Evolutionary conservation across 2,888 invertebrate genomes (phyloP).

Genomic region (Palloptera scutellata): DNA sequence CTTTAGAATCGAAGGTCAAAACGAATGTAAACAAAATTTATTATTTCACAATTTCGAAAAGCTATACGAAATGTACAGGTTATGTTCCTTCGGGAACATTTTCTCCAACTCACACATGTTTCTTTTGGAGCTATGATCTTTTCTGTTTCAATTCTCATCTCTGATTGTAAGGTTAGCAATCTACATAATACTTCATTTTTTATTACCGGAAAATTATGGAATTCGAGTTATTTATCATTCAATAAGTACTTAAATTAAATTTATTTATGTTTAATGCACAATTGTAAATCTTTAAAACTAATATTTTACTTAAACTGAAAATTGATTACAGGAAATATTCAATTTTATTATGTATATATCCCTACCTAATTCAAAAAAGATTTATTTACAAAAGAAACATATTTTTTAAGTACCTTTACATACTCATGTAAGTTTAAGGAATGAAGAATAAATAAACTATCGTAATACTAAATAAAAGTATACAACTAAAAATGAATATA

Average conservation of each 20-base stretch:
- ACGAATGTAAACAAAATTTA: no score
- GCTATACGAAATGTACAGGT: no score
- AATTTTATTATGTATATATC: background rate
- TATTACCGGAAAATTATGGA: background rate
- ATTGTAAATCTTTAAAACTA: background rate
- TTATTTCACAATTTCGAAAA: no score
- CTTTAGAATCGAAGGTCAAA: no score
- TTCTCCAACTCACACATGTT: no score
- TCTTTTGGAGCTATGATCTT: no score
- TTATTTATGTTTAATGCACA: no score
- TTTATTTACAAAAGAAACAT: background rate
- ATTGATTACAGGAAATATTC: slow-evolving; percentile 27
- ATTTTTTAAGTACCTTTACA: background rate
- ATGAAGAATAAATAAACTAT: background rate
- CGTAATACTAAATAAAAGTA: background rate
- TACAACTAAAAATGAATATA: slow-evolving; percentile 15
- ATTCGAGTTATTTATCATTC: background rate
- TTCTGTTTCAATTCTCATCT: slow-evolving; percentile 6
- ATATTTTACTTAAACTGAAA: background rate
- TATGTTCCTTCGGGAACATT: no score
- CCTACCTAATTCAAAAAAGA: background rate
- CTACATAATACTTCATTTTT: background rate
- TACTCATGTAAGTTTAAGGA: background rate
- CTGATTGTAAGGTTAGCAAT: background rate
- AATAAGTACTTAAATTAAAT: background rate